Base-by-base conservation (phyloP, 1,140 invertebrate genomes). In the Drosophila pseudoobscura region DNA sequence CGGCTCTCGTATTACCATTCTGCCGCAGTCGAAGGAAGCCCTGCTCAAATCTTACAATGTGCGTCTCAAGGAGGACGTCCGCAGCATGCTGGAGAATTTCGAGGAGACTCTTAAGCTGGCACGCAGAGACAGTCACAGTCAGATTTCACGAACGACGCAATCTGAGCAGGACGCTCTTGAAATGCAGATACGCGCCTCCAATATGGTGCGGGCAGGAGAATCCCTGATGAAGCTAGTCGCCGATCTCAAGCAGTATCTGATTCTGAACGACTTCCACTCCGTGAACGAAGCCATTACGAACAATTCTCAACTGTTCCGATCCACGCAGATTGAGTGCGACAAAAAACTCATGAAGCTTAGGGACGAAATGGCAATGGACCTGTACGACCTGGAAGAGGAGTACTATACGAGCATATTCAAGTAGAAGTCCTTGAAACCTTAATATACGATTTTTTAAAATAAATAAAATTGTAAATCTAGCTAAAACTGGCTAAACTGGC, bases 341-440 rank as follows among this genome's bases (percentile, higher is more conserved):
- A 95, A 96, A 79, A 98, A 98, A 92, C 92, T 99, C 15, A 96
- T 97, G 94, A 95, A 95, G 31, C 90, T 99, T 20, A 90, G 97
- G 58, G 97, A 99, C 91, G 98, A 99, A 87, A 97, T 99, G 94
- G 96, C 97, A 29, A 95, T 96, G 35, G 97, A 99, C 93, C 92
- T 99, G 0, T 98, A 97, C 93, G 98, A 99, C 92, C 92, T 99
- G 41, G 98, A 99, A 94, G 97, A 99, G 92, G 98, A 99, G 93
- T 99, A 98, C 92, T 99, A 98, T 91, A 98, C 96, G 6, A 98
- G 97, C 70, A 95, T 96, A 79, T 98, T 97, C 11, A 35, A 22
- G 7, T 51, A 51, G 9, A 35, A 9, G 31, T 9, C 31, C 3
- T 35, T 35, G 3, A 3, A 35, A 9, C 0, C 3, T 11, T 11